A percentile compares a stretch with the other conserved stretches of the same genome.
Conservation (phyloP, 2,888 invertebrate genomes). For the Cryptocephalus primarius region DNA sequence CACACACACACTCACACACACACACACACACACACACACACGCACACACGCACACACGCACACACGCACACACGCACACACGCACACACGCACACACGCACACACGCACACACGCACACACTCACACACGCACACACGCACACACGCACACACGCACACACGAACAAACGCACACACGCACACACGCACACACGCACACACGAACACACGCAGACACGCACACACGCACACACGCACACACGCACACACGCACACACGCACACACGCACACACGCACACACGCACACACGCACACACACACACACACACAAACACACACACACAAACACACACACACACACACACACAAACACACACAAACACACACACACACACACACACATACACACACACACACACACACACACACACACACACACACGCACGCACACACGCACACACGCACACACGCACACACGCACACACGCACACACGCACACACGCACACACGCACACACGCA, state of each 20-base stretch:
- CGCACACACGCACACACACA: constrained; percentile 1
- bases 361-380: constrained; percentile 1
- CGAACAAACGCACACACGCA: neutral
- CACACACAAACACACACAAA: constrained; percentile 1
- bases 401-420: constrained; percentile 1
- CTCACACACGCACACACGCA: neutral
- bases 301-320: constrained; percentile 1
- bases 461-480: neutral
- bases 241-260: neutral
- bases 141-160: constrained; percentile 1
- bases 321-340: constrained; percentile 1
- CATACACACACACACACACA: constrained; percentile 1
- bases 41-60: too few species aligned
- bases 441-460: neutral
- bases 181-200: constrained; percentile 1
- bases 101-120: neutral
- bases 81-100: too few species aligned
- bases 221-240: neutral
- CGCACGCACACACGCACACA: neutral
- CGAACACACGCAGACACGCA: neutral
- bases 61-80: too few species aligned
- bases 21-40: too few species aligned
- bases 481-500: too few species aligned
- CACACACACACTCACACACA: too few species aligned
- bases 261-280: constrained; percentile 1